Base-by-base conservation (phyloP, 2,797 vertebrate genomes). In the Anguilla megastoma region DNA sequence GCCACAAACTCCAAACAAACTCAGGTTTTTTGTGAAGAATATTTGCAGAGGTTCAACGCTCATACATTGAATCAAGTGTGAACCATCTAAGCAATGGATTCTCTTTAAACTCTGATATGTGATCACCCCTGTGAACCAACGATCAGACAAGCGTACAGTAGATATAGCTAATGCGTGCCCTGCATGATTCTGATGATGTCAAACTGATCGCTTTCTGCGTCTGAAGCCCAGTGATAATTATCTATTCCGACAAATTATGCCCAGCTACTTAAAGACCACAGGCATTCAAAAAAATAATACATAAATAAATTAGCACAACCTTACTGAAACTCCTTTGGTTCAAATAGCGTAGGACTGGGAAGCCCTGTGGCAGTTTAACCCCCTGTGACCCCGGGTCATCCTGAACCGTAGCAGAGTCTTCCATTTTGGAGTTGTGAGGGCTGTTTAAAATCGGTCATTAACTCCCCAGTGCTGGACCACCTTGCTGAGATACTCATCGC, bases 271-370 rank as follows among this genome's bases (percentile, higher is more conserved):
- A 58, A 85, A 41, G 89, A 90, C 90, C 91, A 89, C 90, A 91
- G 91, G 85, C 79, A 93, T 89, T 92, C 91, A 88, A 92, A 93
- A 91, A 92, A 91, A 90, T 93, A 92, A 93, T 94, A 91, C 0
- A 63, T 85, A 36, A 41, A 63, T 41, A n/a, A 74, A 80, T 86
- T 36, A 18, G 24, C 45, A 86, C 50, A 52, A 36, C 4, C 45
- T 50, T 18, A 86, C 14, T 45, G 60, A 60, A 10, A 69, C 4
- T 69, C 45, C 58, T 66, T 24, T 27, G 24, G 33, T 16, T 48
- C 45, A 86, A 76, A 74, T 36, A 85, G n/a, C 87, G 27, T 48
- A 56, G 52, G 69, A 41, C 50, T 58, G 52, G 48, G 83, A 56
- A 50, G 50, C 12, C 41, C 63, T 30, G 14, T 58, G 50, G 83